Evolutionary conservation across 2,113 vertebrate species (phyloP).

Genomic region (Narcine bancroftii): DNA sequence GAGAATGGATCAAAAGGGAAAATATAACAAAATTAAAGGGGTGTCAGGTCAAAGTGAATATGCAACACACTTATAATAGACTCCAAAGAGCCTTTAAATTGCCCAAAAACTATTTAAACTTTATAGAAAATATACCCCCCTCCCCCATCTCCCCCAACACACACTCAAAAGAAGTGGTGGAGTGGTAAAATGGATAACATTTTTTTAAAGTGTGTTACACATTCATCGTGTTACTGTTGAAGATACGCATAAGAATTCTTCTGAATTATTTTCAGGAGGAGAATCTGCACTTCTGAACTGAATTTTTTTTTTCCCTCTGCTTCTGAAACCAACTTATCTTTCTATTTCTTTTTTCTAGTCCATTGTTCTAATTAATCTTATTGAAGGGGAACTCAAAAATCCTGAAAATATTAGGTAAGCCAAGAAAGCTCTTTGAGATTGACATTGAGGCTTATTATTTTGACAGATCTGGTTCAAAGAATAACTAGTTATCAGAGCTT

Average conservation of each 20-base stretch:
- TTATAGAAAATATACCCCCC: no score
- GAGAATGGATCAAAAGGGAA: background rate
- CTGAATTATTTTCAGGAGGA: background rate
- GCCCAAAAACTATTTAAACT: background rate
- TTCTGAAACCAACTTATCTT: background rate
- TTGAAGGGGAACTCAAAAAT: slow-evolving; percentile 5
- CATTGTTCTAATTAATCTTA: background rate
- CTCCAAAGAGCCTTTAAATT: background rate
- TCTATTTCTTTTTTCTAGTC: background rate
- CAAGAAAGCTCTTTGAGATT: background rate
- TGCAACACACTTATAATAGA: background rate
- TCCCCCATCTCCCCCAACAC: no score
- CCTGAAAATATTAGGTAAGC: background rate
- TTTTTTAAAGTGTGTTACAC: background rate
- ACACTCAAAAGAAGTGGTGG: no score
- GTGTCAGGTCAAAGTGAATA: background rate
- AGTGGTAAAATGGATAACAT: background rate
- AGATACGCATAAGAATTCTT: background rate
- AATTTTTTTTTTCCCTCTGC: background rate
- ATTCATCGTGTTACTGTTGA: background rate
- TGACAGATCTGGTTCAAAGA: background rate
- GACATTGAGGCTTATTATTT: background rate
- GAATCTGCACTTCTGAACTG: background rate
- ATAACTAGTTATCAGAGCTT: background rate
- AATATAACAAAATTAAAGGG: background rate